Conservation (phyloP, 1,140 invertebrate species). For the Formica selysi region DNA sequence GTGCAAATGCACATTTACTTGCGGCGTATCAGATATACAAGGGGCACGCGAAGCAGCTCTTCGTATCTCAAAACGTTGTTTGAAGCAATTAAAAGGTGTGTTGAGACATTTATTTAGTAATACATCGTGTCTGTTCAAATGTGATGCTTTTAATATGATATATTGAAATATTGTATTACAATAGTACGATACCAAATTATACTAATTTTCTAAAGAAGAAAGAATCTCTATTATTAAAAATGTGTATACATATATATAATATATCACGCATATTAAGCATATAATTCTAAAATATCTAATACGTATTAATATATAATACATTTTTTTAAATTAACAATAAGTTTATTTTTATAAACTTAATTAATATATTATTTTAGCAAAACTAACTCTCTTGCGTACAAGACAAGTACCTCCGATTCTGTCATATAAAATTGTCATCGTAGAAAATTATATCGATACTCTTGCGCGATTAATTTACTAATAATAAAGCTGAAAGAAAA, state of each 20-base stretch:
- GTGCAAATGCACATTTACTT: slow-evolving; percentile 45
- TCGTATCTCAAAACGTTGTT: slow-evolving; percentile 23
- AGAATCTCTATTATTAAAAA: not conserved
- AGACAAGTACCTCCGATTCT: not conserved
- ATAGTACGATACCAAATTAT: not conserved
- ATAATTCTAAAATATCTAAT: not conserved
- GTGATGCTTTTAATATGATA: not conserved
- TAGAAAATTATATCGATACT: slow-evolving; percentile 54
- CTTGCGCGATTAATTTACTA: slow-evolving; percentile 46
- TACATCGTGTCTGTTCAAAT: not conserved
- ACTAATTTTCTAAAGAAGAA: not conserved
- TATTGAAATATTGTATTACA: not conserved
- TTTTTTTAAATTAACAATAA: not conserved
- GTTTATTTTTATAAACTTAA: not conserved
- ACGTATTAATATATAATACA: not conserved
- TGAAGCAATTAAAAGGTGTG: slow-evolving; percentile 15
- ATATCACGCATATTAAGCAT: not conserved
- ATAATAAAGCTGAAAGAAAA: slow-evolving; percentile 53
- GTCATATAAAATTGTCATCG: slow-evolving; percentile 20
- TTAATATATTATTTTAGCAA: slow-evolving; percentile 1
- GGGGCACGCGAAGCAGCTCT: not conserved
- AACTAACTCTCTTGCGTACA: not conserved
- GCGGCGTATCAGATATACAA: slow-evolving; percentile 50
- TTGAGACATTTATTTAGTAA: not conserved
- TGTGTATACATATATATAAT: not conserved